These are phyloP conservation scores for Pseudomyrmex concolor DNA, from an alignment of 1,140 invertebrate genomes.

Conservation along the genomic window DNA sequence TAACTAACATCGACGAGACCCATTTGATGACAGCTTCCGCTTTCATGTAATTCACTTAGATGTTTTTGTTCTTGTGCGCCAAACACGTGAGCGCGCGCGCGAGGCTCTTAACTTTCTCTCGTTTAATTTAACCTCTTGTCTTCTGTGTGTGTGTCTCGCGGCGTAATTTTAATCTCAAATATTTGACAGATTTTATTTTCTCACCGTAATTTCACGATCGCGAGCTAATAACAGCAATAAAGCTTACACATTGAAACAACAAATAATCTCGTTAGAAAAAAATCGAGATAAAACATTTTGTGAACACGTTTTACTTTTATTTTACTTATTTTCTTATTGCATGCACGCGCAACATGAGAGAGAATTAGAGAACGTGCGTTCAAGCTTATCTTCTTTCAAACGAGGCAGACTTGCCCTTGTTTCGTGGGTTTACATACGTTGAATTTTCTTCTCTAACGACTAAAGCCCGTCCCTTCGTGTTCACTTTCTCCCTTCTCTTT, in stretches of 20 bases:
- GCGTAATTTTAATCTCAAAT: not conserved
- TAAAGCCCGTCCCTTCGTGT: not conserved
- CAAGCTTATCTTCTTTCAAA: slow-evolving; percentile 7
- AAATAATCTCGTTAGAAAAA: not conserved
- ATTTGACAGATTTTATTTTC: not conserved
- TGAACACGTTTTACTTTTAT: not conserved
- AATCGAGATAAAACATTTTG: not conserved
- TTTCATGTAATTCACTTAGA: slow-evolving; percentile 36
- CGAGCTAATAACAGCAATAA: not conserved
- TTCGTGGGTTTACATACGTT: not conserved
- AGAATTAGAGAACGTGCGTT: not conserved
- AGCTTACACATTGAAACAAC: not conserved
- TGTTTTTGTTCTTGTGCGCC: slow-evolving; percentile 24
- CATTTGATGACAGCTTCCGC: slow-evolving; percentile 13
- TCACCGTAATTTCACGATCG: not conserved
- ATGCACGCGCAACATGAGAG: no score
- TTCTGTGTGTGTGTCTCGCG: not conserved
- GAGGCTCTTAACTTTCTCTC: not conserved
- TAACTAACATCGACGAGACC: slow-evolving; percentile 66
- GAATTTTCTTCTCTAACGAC: slow-evolving; percentile 1
- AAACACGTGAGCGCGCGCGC: not conserved
- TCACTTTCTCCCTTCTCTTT: slow-evolving; percentile 33
- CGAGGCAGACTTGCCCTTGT: not conserved
- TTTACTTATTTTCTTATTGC: no score
- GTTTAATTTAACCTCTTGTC: not conserved